phyloP scores from a whole-genome alignment of 2,888 invertebrate species.

The Bugulina stolonifera region DNA sequence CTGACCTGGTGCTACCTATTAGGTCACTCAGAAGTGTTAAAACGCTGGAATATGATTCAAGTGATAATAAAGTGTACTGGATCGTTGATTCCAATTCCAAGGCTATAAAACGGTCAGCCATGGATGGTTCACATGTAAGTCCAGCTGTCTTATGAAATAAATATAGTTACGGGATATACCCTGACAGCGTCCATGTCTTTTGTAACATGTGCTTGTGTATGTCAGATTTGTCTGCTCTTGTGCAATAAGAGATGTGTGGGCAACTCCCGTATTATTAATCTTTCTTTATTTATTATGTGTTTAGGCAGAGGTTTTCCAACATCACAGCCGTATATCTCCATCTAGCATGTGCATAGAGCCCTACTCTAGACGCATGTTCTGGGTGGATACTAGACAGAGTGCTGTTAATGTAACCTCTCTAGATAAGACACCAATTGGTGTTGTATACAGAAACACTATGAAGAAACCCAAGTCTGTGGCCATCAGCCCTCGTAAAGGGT shows the following conservation, averaged over 20 bases:
- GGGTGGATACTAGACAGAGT: slow-evolving; percentile 77
- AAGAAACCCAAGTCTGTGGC: slow-evolving; percentile 79
- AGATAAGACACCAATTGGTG: slow-evolving; percentile 58
- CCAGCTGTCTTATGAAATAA: background rate
- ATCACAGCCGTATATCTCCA: slow-evolving; percentile 52
- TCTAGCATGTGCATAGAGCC: slow-evolving; percentile 82
- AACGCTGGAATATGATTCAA: slow-evolving; percentile 81
- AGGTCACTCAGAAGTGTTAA: slow-evolving; percentile 79
- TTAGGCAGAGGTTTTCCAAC: slow-evolving; percentile 28
- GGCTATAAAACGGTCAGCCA: slow-evolving; percentile 70
- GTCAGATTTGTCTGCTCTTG: too few relatives aligned
- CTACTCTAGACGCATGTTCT: slow-evolving; percentile 75
- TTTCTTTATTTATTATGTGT: too few relatives aligned
- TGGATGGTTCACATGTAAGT: slow-evolving; percentile 65
- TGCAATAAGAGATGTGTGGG: too few relatives aligned
- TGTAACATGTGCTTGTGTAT: too few relatives aligned
- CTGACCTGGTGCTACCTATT: slow-evolving; percentile 69
- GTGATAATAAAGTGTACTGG: slow-evolving; percentile 67
- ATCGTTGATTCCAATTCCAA: slow-evolving; percentile 54
- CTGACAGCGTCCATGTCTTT: too few relatives aligned
- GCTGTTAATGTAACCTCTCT: slow-evolving; percentile 81
- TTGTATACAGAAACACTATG: slow-evolving; percentile 69
- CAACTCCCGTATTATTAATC: too few relatives aligned
- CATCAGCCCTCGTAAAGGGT: slow-evolving; percentile 66
- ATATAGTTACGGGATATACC: too few relatives aligned